Conservation (phyloP, 2,797 vertebrate species). For the Artibeus lituratus region DNA sequence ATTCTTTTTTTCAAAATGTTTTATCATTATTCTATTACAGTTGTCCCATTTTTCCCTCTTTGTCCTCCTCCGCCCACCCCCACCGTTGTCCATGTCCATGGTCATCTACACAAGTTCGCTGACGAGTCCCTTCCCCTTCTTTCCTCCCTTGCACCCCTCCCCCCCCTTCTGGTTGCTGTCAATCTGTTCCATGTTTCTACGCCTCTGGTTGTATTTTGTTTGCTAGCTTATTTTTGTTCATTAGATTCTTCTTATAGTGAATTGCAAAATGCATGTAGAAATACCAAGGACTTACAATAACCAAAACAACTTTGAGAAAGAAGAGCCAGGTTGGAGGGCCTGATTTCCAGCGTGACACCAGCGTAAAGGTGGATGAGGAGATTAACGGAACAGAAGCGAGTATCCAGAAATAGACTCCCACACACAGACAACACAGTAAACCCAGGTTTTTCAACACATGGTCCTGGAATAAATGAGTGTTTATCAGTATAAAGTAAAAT, state of each 20-base stretch:
- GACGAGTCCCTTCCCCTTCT: not conserved
- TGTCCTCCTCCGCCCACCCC: not conserved
- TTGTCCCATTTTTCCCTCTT: not conserved
- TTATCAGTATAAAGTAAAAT: constrained; percentile 28
- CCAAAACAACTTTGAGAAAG: constrained; percentile 1
- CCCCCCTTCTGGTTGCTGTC: not conserved
- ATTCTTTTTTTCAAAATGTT: not conserved
- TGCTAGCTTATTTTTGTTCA: not conserved
- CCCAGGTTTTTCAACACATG: not conserved
- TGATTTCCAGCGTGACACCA: not conserved
- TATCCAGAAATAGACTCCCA: not conserved
- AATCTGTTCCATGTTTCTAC: not conserved
- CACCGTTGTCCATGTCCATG: no score
- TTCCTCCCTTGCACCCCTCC: not conserved
- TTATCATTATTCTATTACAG: not conserved
- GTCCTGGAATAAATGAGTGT: not conserved
- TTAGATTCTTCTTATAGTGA: not conserved
- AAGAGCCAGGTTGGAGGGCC: not conserved
- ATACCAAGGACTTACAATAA: not conserved
- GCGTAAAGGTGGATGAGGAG: not conserved
- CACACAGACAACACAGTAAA: not conserved
- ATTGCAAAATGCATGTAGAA: not conserved
- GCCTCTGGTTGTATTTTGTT: not conserved
- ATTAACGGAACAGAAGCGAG: not conserved
- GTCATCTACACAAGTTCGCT: not conserved